phyloP scores from a whole-genome alignment of 2,888 invertebrate species.

The Leucoma salicis region DNA sequence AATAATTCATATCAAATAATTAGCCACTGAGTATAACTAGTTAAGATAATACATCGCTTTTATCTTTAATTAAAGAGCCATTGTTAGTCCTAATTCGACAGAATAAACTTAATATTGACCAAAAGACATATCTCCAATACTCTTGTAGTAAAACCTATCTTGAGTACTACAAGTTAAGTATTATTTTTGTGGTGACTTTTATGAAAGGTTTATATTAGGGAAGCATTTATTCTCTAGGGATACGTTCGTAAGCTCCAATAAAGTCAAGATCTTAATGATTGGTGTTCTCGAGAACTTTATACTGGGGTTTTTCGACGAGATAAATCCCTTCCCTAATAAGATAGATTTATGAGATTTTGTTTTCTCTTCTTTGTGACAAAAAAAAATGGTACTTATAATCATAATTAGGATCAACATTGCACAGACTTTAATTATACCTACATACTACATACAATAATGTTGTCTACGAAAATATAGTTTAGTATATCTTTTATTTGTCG shows the following conservation, averaged over 20 bases:
- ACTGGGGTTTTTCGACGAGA: background rate
- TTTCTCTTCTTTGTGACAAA: too few species aligned
- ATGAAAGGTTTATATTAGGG: slow-evolving; percentile 17
- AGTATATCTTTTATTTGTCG: too few species aligned
- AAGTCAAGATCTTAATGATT: slow-evolving; percentile 19
- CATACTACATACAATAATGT: too few species aligned
- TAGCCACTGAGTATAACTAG: background rate
- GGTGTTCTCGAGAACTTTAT: slow-evolving; percentile 10
- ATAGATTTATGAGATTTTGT: background rate
- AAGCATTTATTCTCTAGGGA: slow-evolving; percentile 25
- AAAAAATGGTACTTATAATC: too few species aligned
- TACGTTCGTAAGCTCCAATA: slow-evolving; percentile 31
- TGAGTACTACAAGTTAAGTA: background rate
- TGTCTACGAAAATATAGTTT: too few species aligned
- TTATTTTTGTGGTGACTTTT: background rate
- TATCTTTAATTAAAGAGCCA: background rate
- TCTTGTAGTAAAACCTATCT: background rate
- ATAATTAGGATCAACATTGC: too few species aligned
- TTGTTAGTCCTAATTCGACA: background rate
- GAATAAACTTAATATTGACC: background rate
- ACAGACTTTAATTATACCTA: too few species aligned
- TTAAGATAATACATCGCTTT: background rate
- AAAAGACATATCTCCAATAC: slow-evolving; percentile 1
- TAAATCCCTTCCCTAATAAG: background rate
- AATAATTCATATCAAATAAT: too few species aligned